Conservation (phyloP, 2,113 vertebrate genomes). For the Lycocorax pyrrhopterus region DNA sequence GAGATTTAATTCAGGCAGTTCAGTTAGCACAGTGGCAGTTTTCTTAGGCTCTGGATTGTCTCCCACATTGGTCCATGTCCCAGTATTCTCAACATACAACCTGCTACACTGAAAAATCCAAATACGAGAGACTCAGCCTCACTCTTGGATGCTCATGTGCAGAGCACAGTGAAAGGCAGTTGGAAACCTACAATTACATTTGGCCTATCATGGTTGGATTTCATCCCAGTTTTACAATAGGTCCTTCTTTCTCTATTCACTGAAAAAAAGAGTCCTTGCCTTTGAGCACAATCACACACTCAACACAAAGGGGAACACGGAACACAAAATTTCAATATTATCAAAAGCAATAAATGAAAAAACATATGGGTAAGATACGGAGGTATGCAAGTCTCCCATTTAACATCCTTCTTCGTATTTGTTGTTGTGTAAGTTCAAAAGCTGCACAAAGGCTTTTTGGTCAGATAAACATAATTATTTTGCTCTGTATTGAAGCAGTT, state of each 20-base stretch:
- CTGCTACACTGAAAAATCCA: conserved; percentile 13
- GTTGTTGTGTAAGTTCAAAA: not conserved
- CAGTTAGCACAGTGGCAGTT: conserved; percentile 5
- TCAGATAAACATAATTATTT: not conserved
- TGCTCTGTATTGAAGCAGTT: not conserved
- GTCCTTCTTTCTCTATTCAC: not conserved
- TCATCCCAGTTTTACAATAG: not conserved
- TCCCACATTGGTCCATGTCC: conserved; percentile 4
- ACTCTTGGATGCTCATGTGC: not conserved
- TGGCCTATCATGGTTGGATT: not conserved
- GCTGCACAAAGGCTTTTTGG: not conserved
- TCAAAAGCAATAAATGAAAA: not conserved
- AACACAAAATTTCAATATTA: not conserved
- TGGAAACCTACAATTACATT: conserved; percentile 32
- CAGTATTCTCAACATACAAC: conserved; percentile 22
- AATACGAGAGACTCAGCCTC: not conserved
- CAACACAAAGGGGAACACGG: not conserved
- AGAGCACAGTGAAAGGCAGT: not conserved
- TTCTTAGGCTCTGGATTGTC: conserved; percentile 19
- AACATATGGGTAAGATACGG: not conserved
- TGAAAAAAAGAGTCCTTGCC: not conserved
- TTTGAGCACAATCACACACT: not conserved
- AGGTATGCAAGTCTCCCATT: not conserved
- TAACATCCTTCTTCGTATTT: not conserved
- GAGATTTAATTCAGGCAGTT: conserved; percentile 12